A percentile compares a stretch with the other conserved stretches of the same genome.
Evolutionary conservation across 1,140 invertebrate genomes (phyloP).

Genomic region (Sminthurides bifidus): DNA sequence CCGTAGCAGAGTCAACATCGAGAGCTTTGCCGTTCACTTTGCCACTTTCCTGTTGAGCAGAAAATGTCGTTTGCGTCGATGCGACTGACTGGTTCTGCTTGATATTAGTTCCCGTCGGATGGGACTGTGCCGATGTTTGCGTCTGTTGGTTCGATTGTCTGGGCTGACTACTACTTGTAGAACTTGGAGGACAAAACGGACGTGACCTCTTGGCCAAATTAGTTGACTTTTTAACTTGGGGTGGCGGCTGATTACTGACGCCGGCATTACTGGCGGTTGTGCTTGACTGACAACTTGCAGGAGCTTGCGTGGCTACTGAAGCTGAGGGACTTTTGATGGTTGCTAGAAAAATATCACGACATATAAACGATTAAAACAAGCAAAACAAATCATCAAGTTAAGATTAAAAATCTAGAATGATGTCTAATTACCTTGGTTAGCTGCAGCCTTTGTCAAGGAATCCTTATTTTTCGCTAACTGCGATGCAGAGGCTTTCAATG

Average conservation of each 20-base stretch:
- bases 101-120: not conserved
- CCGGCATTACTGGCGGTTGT: constrained; percentile 12
- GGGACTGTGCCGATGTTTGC: constrained; percentile 20
- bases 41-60: constrained; percentile 11
- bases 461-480: constrained; percentile 1
- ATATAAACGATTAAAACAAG: too few species aligned
- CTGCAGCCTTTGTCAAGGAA: not conserved
- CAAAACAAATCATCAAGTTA: too few species aligned
- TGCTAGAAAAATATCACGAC: not conserved
- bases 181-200: constrained; percentile 21
- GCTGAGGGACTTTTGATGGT: not conserved
- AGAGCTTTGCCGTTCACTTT: constrained; percentile 31
- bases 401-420: too few species aligned
- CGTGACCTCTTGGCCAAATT: constrained; percentile 26
- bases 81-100: constrained; percentile 26
- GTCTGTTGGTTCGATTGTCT: constrained; percentile 27
- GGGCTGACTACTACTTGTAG: constrained; percentile 9
- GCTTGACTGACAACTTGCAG: not conserved
- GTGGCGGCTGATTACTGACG: constrained; percentile 39
- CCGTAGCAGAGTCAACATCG: constrained; percentile 91
- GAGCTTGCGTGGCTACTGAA: not conserved
- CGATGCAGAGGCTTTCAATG: too few species aligned
- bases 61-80: constrained; percentile 26
- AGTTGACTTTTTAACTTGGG: constrained; percentile 29
- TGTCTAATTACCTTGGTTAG: too few species aligned